Percentiles rank a stretch among this genome's conserved stretches.
These are phyloP conservation scores for Limnephilus lunatus DNA, from an alignment of 2,888 invertebrate species.

Conservation along the genomic window DNA sequence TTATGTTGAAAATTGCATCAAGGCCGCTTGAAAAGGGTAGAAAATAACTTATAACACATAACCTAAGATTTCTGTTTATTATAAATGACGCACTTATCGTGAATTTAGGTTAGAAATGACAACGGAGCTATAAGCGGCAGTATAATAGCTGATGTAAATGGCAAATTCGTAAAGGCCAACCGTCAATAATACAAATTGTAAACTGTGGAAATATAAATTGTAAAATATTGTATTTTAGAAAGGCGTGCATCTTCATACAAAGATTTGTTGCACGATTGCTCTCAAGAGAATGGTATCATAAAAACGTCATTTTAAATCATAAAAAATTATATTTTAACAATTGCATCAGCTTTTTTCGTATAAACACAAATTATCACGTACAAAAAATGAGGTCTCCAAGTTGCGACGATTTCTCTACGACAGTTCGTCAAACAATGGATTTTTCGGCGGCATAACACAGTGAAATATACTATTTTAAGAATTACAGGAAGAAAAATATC, in stretches of 20 bases:
- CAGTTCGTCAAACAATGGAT: not conserved
- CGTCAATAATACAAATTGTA: not conserved
- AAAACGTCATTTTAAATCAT: not conserved
- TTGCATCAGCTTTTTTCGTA: not conserved
- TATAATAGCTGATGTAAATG: not conserved
- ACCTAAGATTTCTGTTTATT: too few relatives aligned
- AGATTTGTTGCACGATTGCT: not conserved
- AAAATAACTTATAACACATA: too few relatives aligned
- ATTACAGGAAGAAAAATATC: not conserved
- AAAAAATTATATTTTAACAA: not conserved
- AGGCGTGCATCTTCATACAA: not conserved
- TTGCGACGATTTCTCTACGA: too few relatives aligned
- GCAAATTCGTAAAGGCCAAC: not conserved
- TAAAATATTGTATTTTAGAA: not conserved
- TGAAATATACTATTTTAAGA: not conserved
- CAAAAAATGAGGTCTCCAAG: not conserved
- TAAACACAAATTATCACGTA: not conserved
- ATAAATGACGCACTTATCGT: not conserved
- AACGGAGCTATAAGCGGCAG: not conserved
- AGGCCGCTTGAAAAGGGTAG: too few relatives aligned
- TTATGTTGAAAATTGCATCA: too few relatives aligned
- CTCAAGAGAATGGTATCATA: not conserved
- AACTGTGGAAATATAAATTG: too few relatives aligned
- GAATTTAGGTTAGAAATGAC: not conserved
- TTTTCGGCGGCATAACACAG: not conserved